Evolutionary conservation across 2,797 vertebrate genomes (phyloP), one percentile per base, ranked within the genome.

Genomic region (Thaleichthys pacificus): DNA sequence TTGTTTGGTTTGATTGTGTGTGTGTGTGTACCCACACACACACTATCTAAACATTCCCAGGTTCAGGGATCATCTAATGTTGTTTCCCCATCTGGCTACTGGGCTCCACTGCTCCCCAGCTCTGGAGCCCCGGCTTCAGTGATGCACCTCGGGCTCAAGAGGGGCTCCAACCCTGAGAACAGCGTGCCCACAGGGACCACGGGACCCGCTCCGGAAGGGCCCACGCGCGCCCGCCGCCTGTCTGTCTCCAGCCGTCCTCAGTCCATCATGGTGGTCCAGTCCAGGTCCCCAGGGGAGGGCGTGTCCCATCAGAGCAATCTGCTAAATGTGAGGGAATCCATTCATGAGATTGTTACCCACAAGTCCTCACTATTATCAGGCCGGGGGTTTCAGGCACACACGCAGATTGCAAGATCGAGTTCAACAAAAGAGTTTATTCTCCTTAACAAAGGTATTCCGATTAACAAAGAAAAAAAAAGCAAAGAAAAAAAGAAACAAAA

Each of bases 171-270:
- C 15, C 12, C 60, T 42, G 76, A 74, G 54, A 28, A 4, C 68
- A 67, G 56, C 56, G 47, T 68, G 19, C 61, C 62, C 6, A 49
- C 61, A 15, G 38, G 28, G 21, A 0, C 30, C 14, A 58, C 17
- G 2, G 26, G 22, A 26, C 15, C 60, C 26, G 1, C 28, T 17
- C 72, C 62, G 24, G 68, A 78, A 19, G 62, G 66, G 14, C 14
- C 38, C 38, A 26, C 63, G 9, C 1, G 61, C 9, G 38, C 3
- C 38, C 38, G 9, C 28, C 61, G 61, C 24, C 21, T 28, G n/a
- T 61, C 66, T 7, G 26, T 42, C 49, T 61, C 49, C 60, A 61
- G 26, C 35, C 73, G n/a, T 2, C 73, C 67, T 17, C 71, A 66
- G 60, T 56, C 70, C 30, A 66, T n/a, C 30, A 57, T 72, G 12